A percentile compares a stretch with the other conserved stretches of the same genome.
Evolutionary conservation across 2,888 invertebrate genomes (phyloP).

Genomic region (Ecdyonurus torrentis): DNA sequence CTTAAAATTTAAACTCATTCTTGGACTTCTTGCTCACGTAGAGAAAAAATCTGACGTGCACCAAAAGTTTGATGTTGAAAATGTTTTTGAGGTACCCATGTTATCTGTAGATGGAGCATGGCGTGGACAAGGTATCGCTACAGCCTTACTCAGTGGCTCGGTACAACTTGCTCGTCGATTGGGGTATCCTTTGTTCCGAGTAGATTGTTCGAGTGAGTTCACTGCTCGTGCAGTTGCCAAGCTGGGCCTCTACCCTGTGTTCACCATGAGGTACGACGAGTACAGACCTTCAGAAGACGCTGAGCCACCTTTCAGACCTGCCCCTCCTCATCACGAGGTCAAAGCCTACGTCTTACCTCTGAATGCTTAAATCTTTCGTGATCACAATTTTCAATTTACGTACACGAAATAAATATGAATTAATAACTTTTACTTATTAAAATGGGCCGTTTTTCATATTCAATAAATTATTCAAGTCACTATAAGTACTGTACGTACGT

Average conservation of each 20-base stretch:
- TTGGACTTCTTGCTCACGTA: conserved; percentile 38
- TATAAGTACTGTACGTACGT: too few species aligned
- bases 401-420: too few species aligned
- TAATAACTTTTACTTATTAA: too few species aligned
- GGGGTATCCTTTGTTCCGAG: conserved; percentile 41
- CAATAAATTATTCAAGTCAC: too few species aligned
- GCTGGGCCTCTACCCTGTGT: conserved; percentile 50
- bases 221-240: conserved; percentile 55
- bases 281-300: conserved; percentile 33
- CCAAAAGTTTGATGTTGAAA: conserved; percentile 24
- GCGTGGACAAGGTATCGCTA: conserved; percentile 49
- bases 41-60: conserved; percentile 34
- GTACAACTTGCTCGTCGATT: conserved; percentile 35
- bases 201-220: conserved; percentile 58
- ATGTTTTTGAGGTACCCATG: conserved; percentile 42
- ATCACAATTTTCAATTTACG: too few species aligned
- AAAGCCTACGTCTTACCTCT: conserved; percentile 34
- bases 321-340: conserved; percentile 41
- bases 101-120: conserved; percentile 46
- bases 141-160: conserved; percentile 38
- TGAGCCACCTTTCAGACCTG: conserved; percentile 46
- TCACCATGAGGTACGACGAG: conserved; percentile 43
- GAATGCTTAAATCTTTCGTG: too few species aligned
- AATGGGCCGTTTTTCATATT: too few species aligned
- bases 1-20: conserved; percentile 45